phyloP scores from a whole-genome alignment of 2,797 vertebrate genomes.

The Anabacerthia variegaticeps region DNA sequence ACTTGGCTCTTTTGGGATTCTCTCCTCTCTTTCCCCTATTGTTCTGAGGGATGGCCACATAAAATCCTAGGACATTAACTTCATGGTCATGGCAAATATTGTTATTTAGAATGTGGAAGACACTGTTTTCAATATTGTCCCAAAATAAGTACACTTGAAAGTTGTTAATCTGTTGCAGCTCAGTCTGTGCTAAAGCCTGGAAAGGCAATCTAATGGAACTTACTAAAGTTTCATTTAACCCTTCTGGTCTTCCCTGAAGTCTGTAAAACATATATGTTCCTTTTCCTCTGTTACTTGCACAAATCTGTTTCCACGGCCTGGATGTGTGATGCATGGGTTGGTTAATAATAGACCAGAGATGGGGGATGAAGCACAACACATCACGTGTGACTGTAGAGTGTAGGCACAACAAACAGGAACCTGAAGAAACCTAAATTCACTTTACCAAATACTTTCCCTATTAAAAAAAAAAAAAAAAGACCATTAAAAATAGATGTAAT shows the following conservation, averaged over 20 bases:
- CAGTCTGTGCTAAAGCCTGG: neutral
- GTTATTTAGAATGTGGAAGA: neutral
- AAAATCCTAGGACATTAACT: neutral
- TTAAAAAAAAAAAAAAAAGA: too few relatives aligned
- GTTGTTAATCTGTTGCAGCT: neutral
- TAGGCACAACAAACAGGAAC: neutral
- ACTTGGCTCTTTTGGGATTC: neutral
- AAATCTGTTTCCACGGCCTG: neutral
- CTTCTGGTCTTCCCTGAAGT: neutral
- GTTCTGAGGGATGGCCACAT: neutral
- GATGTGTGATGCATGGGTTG: neutral
- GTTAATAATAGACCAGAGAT: neutral
- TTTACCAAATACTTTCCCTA: neutral
- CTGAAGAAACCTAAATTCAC: neutral
- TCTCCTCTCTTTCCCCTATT: fast-evolving
- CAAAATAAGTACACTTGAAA: neutral
- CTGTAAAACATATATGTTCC: neutral
- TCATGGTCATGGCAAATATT: neutral
- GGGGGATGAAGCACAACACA: neutral
- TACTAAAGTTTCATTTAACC: neutral
- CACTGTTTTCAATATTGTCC: neutral
- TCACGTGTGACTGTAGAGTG: fast-evolving
- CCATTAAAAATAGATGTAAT: neutral
- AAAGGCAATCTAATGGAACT: neutral
- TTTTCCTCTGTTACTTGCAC: neutral